These are phyloP conservation scores for Chrysina gloriosa DNA, from an alignment of 2,888 invertebrate species.

Conservation along the genomic window DNA sequence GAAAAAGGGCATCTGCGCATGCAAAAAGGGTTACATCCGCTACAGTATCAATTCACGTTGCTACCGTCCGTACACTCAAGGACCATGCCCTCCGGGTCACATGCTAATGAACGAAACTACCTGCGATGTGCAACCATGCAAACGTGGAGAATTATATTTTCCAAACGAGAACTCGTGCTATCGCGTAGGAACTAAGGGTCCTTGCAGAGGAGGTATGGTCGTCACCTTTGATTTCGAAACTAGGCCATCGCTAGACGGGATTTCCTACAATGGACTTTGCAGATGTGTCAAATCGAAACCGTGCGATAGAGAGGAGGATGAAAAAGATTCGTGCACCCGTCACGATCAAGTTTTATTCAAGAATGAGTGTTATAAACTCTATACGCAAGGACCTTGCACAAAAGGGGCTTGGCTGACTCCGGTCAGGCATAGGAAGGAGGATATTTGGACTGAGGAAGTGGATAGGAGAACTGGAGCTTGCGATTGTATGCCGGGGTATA, in stretches of 20 bases:
- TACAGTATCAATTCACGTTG: conserved; percentile 73
- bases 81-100: conserved; percentile 77
- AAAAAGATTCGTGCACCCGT: conserved; percentile 64
- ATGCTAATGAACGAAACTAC: conserved; percentile 77
- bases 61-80: conserved; percentile 82
- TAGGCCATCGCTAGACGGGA: conserved; percentile 81
- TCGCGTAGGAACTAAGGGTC: conserved; percentile 81
- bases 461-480: conserved; percentile 56
- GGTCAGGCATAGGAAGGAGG: conserved; percentile 62
- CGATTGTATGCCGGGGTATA: conserved; percentile 78
- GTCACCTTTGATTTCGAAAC: conserved; percentile 85
- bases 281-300: conserved; percentile 68
- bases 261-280: conserved; percentile 86
- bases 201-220: conserved; percentile 78
- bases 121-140: conserved; percentile 79
- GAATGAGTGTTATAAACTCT: conserved; percentile 80
- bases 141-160: conserved; percentile 80
- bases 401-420: conserved; percentile 78
- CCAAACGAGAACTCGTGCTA: conserved; percentile 80
- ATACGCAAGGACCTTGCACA: conserved; percentile 82
- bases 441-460: conserved; percentile 52
- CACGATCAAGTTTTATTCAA: conserved; percentile 69
- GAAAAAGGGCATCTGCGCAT: conserved; percentile 72
- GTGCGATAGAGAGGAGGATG: conserved; percentile 50
- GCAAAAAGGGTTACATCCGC: conserved; percentile 75